Evolutionary conservation across 2,797 vertebrate species (phyloP).

Genomic region (Notoglanidium macrostoma): DNA sequence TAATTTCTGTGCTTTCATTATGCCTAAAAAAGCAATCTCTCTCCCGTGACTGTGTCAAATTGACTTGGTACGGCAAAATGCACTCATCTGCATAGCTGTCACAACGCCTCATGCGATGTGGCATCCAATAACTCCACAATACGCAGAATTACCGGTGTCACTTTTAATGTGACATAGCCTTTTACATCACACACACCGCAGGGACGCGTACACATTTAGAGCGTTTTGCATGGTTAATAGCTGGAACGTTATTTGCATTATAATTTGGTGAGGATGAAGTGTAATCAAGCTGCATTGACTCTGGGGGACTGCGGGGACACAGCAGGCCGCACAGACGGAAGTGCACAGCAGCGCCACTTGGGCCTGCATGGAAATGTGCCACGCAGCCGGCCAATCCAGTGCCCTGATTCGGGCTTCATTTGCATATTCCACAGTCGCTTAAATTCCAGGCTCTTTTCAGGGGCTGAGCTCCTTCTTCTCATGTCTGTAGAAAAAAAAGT

Average conservation of each 20-base stretch:
- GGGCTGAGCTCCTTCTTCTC: conserved; percentile 45
- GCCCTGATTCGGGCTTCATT: conserved; percentile 48
- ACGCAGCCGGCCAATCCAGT: conserved; percentile 40
- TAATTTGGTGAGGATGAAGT: conserved; percentile 67
- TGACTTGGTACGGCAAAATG: conserved; percentile 66
- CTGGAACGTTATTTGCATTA: conserved; percentile 70
- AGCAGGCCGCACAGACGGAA: conserved; percentile 52
- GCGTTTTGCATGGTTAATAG: conserved; percentile 65
- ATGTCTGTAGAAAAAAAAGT: conserved; percentile 18
- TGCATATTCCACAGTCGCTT: conserved; percentile 49
- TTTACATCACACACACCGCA: conserved; percentile 67
- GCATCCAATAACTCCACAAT: conserved; percentile 69
- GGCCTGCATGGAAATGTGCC: conserved; percentile 58
- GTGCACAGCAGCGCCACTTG: conserved; percentile 46
- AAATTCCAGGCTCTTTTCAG: conserved; percentile 48
- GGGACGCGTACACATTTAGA: conserved; percentile 64
- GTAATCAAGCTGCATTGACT: conserved; percentile 68
- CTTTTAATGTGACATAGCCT: conserved; percentile 72
- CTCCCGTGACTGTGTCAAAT: conserved; percentile 70
- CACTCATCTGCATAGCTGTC: conserved; percentile 70
- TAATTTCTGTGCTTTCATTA: conserved; percentile 70
- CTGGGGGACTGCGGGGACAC: conserved; percentile 56
- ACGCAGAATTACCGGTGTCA: conserved; percentile 70
- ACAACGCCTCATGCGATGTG: conserved; percentile 64
- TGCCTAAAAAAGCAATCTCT: conserved; percentile 66